Percentiles rank a stretch among this genome's conserved stretches.
Conservation (phyloP, 2,113 vertebrate species). For the Neotoma lepida region DNA sequence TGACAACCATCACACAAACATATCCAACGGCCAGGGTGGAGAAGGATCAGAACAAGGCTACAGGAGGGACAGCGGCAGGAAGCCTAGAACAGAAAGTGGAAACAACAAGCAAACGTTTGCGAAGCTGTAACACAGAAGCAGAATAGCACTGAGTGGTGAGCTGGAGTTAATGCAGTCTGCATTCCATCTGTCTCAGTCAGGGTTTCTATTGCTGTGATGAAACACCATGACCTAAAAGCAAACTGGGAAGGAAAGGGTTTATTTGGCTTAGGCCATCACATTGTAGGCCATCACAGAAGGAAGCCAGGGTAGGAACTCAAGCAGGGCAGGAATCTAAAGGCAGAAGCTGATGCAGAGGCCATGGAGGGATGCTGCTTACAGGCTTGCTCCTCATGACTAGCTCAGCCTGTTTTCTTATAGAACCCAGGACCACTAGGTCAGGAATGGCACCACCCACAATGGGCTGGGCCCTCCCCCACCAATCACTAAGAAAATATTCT, state of each 20-base stretch:
- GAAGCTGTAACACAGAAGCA: background rate
- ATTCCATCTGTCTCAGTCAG: background rate
- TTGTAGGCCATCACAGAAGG: background rate
- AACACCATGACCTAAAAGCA: background rate
- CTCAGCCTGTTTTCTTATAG: background rate
- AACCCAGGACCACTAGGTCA: background rate
- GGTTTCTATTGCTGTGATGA: background rate
- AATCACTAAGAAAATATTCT: background rate
- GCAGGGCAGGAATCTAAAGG: background rate
- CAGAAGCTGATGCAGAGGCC: background rate
- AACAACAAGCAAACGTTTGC: background rate
- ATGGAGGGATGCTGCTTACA: background rate
- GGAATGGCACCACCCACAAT: background rate
- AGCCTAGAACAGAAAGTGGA: background rate
- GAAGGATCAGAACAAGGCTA: background rate
- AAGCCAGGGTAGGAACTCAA: background rate
- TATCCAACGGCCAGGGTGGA: background rate
- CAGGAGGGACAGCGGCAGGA: background rate
- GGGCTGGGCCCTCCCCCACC: background rate
- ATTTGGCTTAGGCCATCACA: background rate
- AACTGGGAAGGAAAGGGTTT: background rate
- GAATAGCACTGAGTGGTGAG: background rate
- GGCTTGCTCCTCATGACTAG: background rate
- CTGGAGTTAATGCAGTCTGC: background rate
- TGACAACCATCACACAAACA: background rate